phyloP scores from a whole-genome alignment of 2,888 invertebrate species.

The Cephus pygmeus region DNA sequence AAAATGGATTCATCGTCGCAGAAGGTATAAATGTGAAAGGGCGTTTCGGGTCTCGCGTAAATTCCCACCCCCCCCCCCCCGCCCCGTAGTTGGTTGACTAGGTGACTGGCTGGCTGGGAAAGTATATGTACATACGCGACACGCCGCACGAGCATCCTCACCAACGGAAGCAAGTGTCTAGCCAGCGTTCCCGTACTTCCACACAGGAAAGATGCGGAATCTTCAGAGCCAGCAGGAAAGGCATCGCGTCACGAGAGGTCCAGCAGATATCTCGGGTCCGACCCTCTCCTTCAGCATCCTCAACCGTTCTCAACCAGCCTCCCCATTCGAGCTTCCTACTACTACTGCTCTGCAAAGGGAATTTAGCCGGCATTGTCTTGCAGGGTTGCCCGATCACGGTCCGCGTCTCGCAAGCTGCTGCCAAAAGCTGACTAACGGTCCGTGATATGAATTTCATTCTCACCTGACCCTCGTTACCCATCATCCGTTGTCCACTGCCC shows the following conservation, averaged over 20 bases:
- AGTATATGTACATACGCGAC: no score
- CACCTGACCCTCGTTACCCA: conserved; percentile 41
- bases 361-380: conserved; percentile 61
- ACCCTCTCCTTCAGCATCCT: conserved; percentile 31
- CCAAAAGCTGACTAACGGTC: conserved; percentile 60
- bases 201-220: conserved; percentile 55
- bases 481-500: conserved; percentile 13
- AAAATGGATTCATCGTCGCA: no score
- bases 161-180: conserved; percentile 62
- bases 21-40: no score
- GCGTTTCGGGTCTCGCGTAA: no score
- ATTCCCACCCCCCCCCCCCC: no score
- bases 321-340: conserved; percentile 16
- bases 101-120: no score
- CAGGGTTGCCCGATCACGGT: conserved; percentile 55
- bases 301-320: conserved; percentile 20
- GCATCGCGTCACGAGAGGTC: no score
- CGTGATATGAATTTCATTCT: conserved; percentile 53
- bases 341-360: conserved; percentile 35
- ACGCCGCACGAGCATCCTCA: conserved; percentile 23
- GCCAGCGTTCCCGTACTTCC: conserved; percentile 57
- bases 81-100: no score
- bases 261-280: conserved; percentile 36
- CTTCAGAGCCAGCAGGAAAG: conserved; percentile 26
- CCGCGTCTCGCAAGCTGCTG: conserved; percentile 42